Percentiles rank a stretch among this genome's conserved stretches.
Conservation (phyloP, 2,888 invertebrate species). For the Drosophila multiciliata region DNA sequence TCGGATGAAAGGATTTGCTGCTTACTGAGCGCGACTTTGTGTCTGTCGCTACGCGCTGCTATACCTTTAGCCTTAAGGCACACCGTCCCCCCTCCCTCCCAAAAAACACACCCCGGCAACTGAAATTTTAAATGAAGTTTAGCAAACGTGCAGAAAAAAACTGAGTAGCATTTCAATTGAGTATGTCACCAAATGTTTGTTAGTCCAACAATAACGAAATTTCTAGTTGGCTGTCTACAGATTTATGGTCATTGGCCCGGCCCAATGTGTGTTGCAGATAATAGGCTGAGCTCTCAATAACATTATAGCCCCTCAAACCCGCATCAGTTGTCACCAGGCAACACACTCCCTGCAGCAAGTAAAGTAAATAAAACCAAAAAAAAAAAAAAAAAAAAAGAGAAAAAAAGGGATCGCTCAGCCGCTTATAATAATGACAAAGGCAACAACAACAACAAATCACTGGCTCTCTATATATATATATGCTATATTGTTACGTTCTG, state of each 20-base stretch:
- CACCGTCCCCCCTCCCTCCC: not conserved
- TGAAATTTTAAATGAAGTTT: constrained; percentile 60
- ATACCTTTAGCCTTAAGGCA: not conserved
- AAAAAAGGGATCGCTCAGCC: constrained; percentile 71
- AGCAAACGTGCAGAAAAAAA: constrained; percentile 52
- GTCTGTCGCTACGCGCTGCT: constrained; percentile 28
- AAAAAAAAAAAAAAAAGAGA: constrained; percentile 32
- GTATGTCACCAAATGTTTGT: constrained; percentile 45
- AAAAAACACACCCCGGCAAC: not conserved
- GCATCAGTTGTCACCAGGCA: constrained; percentile 58
- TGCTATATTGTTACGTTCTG: constrained; percentile 46
- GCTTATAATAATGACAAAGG: constrained; percentile 79
- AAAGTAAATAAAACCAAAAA: not conserved
- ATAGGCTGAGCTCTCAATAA: constrained; percentile 46
- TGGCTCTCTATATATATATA: constrained; percentile 28
- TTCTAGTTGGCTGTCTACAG: constrained; percentile 41
- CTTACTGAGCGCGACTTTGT: constrained; percentile 78
- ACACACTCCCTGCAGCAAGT: constrained; percentile 41
- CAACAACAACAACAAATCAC: constrained; percentile 64
- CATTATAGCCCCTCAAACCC: constrained; percentile 2
- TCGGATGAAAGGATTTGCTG: constrained; percentile 81
- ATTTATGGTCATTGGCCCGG: constrained; percentile 61
- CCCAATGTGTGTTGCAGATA: constrained; percentile 64
- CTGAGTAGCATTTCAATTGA: constrained; percentile 60
- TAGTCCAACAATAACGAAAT: constrained; percentile 13